Percentiles rank a stretch among this genome's conserved stretches.
phyloP scores from a whole-genome alignment of 2,113 vertebrate genomes.

The Ariopsis seemanni region DNA sequence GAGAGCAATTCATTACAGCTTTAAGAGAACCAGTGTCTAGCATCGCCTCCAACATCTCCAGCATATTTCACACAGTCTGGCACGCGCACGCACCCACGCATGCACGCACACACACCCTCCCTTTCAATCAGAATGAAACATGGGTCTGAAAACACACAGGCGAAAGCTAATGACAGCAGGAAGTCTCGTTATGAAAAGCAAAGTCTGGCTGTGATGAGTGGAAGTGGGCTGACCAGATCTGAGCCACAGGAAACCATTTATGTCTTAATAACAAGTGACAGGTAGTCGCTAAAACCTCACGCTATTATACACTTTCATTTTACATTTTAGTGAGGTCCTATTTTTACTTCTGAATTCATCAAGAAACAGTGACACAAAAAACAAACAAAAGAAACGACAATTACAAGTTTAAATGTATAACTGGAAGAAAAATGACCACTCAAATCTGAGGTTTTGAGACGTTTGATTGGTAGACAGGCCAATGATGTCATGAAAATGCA shows the following conservation, averaged over 20 bases:
- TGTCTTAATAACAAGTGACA: not conserved
- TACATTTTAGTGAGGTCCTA: not conserved
- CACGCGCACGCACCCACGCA: constrained; percentile 1
- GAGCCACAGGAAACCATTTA: constrained; percentile 7
- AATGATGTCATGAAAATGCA: not conserved
- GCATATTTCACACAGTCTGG: constrained; percentile 41
- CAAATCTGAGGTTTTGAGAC: not conserved
- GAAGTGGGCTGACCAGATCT: not conserved
- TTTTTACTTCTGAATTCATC: not conserved
- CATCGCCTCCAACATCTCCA: constrained; percentile 26
- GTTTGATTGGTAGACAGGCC: constrained; percentile 6
- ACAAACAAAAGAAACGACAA: not conserved
- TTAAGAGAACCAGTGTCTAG: constrained; percentile 47
- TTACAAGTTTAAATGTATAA: not conserved
- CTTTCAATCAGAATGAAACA: constrained; percentile 28
- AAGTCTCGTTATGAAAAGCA: constrained; percentile 31
- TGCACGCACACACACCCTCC: not conserved
- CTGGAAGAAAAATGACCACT: not conserved
- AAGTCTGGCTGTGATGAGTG: constrained; percentile 16
- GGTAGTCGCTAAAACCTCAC: constrained; percentile 6
- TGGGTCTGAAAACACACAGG: constrained; percentile 20
- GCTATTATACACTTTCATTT: not conserved
- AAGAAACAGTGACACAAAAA: not conserved
- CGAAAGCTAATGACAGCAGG: constrained; percentile 38
- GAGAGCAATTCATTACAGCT: constrained; percentile 48